Evolutionary conservation across 2,113 vertebrate species (phyloP).

Genomic region (Gnathonemus echidnorhynchus): DNA sequence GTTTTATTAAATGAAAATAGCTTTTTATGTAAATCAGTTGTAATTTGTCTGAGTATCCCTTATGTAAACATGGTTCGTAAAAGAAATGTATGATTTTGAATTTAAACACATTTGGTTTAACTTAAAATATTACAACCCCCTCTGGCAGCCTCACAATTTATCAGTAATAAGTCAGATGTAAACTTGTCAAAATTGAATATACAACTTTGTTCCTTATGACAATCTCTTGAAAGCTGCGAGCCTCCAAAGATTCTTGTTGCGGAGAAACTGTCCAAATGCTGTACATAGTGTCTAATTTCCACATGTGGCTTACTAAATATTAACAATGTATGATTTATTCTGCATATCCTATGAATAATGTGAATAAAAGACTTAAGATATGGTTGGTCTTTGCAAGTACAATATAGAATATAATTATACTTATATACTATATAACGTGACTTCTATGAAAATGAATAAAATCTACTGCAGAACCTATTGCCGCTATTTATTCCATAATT

Average conservation of each 20-base stretch:
- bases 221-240: not conserved
- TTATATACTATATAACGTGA: not conserved
- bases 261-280: not conserved
- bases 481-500: not conserved
- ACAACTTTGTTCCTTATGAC: not conserved
- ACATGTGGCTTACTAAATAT: not conserved
- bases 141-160: not conserved
- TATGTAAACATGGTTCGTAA: not conserved
- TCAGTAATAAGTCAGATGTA: not conserved
- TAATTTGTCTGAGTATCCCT: not conserved
- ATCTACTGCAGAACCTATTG: not conserved
- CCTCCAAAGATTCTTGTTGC: not conserved
- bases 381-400: not conserved
- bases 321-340: not conserved
- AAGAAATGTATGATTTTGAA: not conserved
- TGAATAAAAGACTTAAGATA: not conserved
- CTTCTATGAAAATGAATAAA: not conserved
- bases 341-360: not conserved
- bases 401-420: not conserved
- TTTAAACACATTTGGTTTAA: not conserved
- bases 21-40: not conserved
- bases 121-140: not conserved
- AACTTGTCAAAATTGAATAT: not conserved
- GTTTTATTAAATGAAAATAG: not conserved
- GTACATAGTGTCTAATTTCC: not conserved